phyloP scores from a whole-genome alignment of 2,113 vertebrate species.

The Ictalurus punctatus region DNA sequence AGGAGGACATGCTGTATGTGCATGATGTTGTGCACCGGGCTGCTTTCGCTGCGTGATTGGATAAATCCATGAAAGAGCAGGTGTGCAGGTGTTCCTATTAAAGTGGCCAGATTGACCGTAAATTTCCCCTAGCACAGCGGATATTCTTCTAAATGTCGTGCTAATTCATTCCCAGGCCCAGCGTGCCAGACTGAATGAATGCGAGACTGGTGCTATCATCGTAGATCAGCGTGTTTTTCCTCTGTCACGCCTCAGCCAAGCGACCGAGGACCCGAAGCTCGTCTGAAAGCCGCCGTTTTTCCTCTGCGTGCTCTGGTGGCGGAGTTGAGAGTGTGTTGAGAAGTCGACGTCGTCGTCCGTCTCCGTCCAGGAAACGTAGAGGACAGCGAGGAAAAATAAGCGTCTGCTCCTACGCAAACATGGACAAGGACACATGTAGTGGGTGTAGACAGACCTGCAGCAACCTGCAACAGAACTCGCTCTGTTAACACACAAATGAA shows the following conservation, averaged over 20 bases:
- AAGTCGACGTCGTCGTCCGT: neutral
- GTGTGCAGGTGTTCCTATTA: neutral
- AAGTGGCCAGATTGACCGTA: neutral
- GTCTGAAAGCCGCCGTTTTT: conserved; percentile 6
- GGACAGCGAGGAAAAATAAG: conserved; percentile 20
- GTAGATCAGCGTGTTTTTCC: neutral
- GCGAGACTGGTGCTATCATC: neutral
- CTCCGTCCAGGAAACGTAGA: conserved; percentile 25
- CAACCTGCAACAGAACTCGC: conserved; percentile 62
- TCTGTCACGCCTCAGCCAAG: neutral
- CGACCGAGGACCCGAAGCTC: neutral
- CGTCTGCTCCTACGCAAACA: conserved; percentile 33
- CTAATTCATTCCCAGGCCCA: neutral
- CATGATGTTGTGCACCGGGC: neutral
- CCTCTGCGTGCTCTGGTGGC: neutral
- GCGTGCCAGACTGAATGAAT: too few relatives aligned
- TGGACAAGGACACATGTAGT: neutral
- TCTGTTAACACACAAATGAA: conserved; percentile 33
- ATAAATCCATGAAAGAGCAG: neutral
- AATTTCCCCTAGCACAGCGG: neutral
- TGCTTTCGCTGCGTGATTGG: neutral
- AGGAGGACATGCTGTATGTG: neutral
- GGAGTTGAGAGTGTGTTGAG: neutral
- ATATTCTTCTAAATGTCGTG: neutral
- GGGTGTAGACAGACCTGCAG: conserved; percentile 59